Conservation (phyloP, 2,888 invertebrate species). For the Lingula anatina region DNA sequence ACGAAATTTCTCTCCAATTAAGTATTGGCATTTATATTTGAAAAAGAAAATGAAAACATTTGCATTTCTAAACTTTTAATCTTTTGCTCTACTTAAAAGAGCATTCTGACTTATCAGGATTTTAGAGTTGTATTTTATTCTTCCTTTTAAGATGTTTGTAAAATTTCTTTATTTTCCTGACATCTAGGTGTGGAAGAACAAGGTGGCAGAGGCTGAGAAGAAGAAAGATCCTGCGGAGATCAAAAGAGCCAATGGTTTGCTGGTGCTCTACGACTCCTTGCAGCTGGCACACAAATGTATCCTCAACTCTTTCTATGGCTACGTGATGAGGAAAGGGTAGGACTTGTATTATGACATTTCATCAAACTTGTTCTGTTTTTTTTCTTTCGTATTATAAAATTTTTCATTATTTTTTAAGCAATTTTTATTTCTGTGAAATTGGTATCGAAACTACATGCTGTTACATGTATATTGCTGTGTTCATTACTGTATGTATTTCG, state of each 20-base stretch:
- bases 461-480: no score
- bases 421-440: no score
- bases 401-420: background rate
- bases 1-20: no score
- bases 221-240: conserved; percentile 83
- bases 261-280: conserved; percentile 93
- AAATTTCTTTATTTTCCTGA: no score
- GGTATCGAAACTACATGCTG: background rate
- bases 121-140: no score
- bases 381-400: background rate
- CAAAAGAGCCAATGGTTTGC: conserved; percentile 65
- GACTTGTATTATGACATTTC: conserved; percentile 7
- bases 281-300: conserved; percentile 99
- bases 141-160: no score
- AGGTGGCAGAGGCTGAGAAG: conserved; percentile 73
- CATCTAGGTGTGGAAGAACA: conserved; percentile 69
- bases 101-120: no score
- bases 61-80: no score
- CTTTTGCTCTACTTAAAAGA: no score
- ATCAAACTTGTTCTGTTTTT: background rate
- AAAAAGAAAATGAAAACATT: no score
- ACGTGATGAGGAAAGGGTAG: conserved; percentile 77
- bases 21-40: no score
- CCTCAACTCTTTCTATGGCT: conserved; percentile 98
- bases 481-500: no score